Evolutionary conservation across 2,113 vertebrate genomes (phyloP).

Genomic region (Amia ocellicauda): DNA sequence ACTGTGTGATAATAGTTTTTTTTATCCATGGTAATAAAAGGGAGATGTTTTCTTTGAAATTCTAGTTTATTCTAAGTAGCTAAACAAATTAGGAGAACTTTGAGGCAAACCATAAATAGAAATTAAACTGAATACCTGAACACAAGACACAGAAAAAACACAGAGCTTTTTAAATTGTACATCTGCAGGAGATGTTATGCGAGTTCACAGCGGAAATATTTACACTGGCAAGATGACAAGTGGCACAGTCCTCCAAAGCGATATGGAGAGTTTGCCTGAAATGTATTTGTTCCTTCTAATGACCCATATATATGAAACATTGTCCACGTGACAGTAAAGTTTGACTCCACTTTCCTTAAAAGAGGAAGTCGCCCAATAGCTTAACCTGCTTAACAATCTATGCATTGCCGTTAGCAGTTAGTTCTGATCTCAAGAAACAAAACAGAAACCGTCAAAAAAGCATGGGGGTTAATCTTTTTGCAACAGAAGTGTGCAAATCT

Average conservation of each 20-base stretch:
- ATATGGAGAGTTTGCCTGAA: slow-evolving; percentile 12
- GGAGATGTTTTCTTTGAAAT: slow-evolving; percentile 20
- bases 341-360: too few species aligned
- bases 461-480: too few species aligned
- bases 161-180: not conserved
- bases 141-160: not conserved
- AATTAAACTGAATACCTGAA: not conserved
- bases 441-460: too few species aligned
- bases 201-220: not conserved
- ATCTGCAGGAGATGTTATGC: not conserved
- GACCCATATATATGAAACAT: slow-evolving; percentile 20
- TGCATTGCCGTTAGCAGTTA: too few species aligned
- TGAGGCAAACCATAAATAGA: not conserved
- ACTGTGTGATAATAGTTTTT: not conserved
- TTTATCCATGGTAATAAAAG: slow-evolving; percentile 3
- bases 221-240: slow-evolving; percentile 11
- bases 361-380: too few species aligned
- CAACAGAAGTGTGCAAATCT: too few species aligned
- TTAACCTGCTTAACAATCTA: too few species aligned
- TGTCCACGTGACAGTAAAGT: too few species aligned
- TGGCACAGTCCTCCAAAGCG: not conserved
- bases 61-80: slow-evolving; percentile 20
- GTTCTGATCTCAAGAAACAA: too few species aligned
- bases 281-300: slow-evolving; percentile 21
- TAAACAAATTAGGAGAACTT: slow-evolving; percentile 24